Base-by-base conservation (phyloP, 2,797 vertebrate genomes). In the Muraenolepis orangiensis region DNA sequence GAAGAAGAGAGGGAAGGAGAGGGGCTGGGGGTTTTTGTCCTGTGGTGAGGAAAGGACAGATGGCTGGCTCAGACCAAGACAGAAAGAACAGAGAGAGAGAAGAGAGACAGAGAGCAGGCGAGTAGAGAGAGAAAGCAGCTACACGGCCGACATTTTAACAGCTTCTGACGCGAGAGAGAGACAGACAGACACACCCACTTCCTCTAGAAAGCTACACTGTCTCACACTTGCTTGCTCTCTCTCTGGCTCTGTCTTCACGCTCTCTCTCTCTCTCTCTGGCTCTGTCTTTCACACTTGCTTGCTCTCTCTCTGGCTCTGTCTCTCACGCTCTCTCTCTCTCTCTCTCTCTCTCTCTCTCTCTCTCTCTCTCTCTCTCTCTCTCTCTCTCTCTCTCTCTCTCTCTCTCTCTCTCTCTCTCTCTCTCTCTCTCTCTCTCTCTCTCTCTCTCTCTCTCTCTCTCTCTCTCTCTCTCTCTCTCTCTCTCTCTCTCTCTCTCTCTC, bases 61-160 rank as follows among this genome's bases (percentile, higher is more conserved):
- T 86, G 85, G 85, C 84, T 72, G 72, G 29, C 28, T 67, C 18
- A 29, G 28, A 40, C 16, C 14, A 72, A 42, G 28, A 42, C 11
- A 71, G 69, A 70, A 12, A 16, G 69, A 26, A 66, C 16, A 67
- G 16, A 68, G 32, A 51, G 40, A 30, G 20, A n/a, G 30, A 69
- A n/a, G 16, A 32, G 68, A 69, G 66, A 69, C 28, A 83, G 78
- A 84, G 82, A 83, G 31, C 13, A 18, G 14, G 40, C 2, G 40
- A 66, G 71, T 11, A n/a, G 34, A 30, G 66, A 69, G 72, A 57
- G 28, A n/a, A 78, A 79, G 70, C 68, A 87, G 83, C 90, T 90
- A 87, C 80, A 88, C 82, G 75, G 88, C 90, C 86, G 91, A 92
- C 91, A 92, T 92, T 91, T 92, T 92, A 90, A 89, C 87, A 90